Base-by-base conservation (phyloP, 2,797 vertebrate species). In the Betta splendens region DNA sequence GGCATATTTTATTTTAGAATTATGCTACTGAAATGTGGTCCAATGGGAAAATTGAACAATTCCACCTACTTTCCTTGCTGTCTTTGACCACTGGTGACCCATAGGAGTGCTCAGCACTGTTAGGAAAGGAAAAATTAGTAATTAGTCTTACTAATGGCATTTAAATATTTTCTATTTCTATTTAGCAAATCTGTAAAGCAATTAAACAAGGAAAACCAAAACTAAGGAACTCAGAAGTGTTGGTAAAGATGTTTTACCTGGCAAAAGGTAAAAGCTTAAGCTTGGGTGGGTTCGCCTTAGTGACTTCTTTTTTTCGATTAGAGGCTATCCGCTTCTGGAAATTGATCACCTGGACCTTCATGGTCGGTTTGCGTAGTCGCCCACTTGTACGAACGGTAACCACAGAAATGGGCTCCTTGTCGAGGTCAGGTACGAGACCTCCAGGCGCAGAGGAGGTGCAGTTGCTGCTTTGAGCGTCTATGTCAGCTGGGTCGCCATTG, bases 21-120 rank as follows among this genome's bases (percentile, higher is more conserved):
- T n/a, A n/a, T n/a, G n/a, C n/a, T n/a, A n/a, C n/a, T n/a, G n/a
- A n/a, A n/a, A n/a, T n/a, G n/a, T n/a, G n/a, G n/a, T n/a, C n/a
- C n/a, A n/a, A n/a, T n/a, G n/a, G n/a, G n/a, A n/a, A n/a, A n/a
- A n/a, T n/a, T n/a, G n/a, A n/a, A n/a, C n/a, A n/a, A n/a, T n/a
- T n/a, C n/a, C 26, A 56, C 79, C 84, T 22, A 89, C 83, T 59
- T 53, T 69, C 40, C 17, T 69, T 43, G 3, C 22, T 18, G 3
- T 78, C 80, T 44, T 77, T 69, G 35, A 56, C 58, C 11, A 50
- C 1, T 2, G 73, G 9, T 3, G 89, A 83, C 3, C 85, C 86
- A 7, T 89, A 87, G 0, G 85, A 89, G 70, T 89, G 80, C 39
- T 90, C 89, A 8, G 64, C 65, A 47, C 85, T 88, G 74, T 46